Evolutionary conservation across 2,888 invertebrate genomes (phyloP), one percentile per base, ranked within the genome.

Genomic region (Macrosoma leucophasiata): DNA sequence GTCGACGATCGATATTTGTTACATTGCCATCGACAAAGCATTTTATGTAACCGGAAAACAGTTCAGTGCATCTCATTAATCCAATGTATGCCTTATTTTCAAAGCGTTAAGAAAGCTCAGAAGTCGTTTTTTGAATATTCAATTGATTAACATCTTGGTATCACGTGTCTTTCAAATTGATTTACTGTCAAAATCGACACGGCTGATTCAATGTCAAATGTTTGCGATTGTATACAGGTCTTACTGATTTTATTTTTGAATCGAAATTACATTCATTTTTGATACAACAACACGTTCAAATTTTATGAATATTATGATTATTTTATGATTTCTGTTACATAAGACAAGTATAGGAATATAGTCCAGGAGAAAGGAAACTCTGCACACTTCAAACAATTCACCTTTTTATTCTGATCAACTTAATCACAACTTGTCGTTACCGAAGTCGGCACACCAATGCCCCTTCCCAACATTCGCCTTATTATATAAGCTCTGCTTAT

Each of bases 1-100:
- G 47, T 52, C 50, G 56, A 70, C 73, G 71, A 81, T 82, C 79
- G 70, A 75, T 77, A 77, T 78, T 78, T 74, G 75, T 81, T 71
- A 71, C 70, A 65, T 73, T 74, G 60, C 58, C 52, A 59, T 59
- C 56, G 50, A 62, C 71, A 60, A 76, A 65, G 40, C 48, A 40
- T 58, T 60, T 62, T 57, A 46, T 35, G 36, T 39, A 26, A 49
- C 31, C 21, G 23, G 31, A 39, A 43, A 50, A 47, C 46, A 51
- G 52, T 41, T 33, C 22, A 29, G 30, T 13, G 25, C 13, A 27
- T 14, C 36, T n/a, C 33, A 36, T n/a, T n/a, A n/a, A 13, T 13
- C 39, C 46, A 15, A 69, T 46, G 56, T 18, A 60, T 29, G 23
- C 44, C 58, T 55, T 65, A 56, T 30, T 7, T 1, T 3, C 9